phyloP scores from a whole-genome alignment of 2,888 invertebrate genomes.

The Philopedon plagiatum region DNA sequence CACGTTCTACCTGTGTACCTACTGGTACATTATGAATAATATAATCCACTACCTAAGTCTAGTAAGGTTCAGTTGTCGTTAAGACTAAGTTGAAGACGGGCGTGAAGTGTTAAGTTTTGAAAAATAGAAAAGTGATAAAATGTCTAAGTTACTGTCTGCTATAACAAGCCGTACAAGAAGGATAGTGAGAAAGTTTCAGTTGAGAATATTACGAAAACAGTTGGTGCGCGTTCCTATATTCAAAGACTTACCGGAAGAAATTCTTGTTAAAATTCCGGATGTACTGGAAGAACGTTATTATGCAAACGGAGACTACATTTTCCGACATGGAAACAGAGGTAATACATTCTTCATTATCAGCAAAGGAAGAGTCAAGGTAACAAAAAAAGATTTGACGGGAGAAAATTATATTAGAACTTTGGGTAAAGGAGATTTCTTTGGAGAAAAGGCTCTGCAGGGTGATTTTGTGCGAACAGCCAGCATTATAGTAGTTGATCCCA shows the following conservation, averaged over 20 bases:
- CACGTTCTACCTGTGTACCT: too few relatives aligned
- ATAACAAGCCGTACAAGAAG: too few relatives aligned
- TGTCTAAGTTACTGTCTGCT: too few relatives aligned
- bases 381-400: slow-evolving; percentile 83
- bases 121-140: too few relatives aligned
- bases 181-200: too few relatives aligned
- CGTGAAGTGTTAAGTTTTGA: too few relatives aligned
- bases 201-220: too few relatives aligned
- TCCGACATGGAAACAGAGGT: slow-evolving; percentile 95
- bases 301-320: slow-evolving; percentile 94
- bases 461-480: slow-evolving; percentile 98
- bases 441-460: slow-evolving; percentile 95
- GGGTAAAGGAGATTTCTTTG: slow-evolving; percentile 96
- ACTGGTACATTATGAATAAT: too few relatives aligned
- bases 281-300: slow-evolving; percentile 96
- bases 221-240: slow-evolving; percentile 98
- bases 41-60: too few relatives aligned
- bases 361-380: slow-evolving; percentile 95
- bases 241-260: slow-evolving; percentile 94
- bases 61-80: too few relatives aligned
- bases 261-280: slow-evolving; percentile 95
- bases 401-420: slow-evolving; percentile 93
- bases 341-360: slow-evolving; percentile 99
- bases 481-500: slow-evolving; percentile 93
- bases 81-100: too few relatives aligned